Percentiles rank a stretch among this genome's conserved stretches.
Conservation (phyloP, 2,888 invertebrate species). For the Drosophila mercatorum region DNA sequence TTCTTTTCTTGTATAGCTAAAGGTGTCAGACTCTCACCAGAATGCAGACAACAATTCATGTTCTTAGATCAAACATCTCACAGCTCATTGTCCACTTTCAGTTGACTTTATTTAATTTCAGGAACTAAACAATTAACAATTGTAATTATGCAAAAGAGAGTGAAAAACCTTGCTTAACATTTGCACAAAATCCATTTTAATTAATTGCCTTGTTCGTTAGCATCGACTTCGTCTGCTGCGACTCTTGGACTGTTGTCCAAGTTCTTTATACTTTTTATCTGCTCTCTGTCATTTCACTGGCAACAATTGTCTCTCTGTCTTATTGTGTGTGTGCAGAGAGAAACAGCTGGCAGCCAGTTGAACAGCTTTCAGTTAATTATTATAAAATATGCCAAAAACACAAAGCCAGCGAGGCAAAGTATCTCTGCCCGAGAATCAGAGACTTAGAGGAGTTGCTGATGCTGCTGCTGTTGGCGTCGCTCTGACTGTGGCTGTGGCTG, state of each 20-base stretch:
- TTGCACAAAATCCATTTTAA: constrained; percentile 15
- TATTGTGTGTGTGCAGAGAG: background rate
- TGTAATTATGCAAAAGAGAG: background rate
- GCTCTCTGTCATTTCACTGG: constrained; percentile 2
- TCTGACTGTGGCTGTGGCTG: background rate
- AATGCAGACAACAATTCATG: too few species aligned
- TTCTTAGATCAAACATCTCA: background rate
- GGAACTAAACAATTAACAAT: constrained; percentile 8
- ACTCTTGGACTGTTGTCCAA: background rate
- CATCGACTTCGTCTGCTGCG: background rate
- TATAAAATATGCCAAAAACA: constrained; percentile 44
- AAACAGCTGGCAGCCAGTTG: constrained; percentile 16
- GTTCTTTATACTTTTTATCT: background rate
- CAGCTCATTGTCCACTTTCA: background rate
- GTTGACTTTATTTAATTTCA: background rate
- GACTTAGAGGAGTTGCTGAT: constrained; percentile 1
- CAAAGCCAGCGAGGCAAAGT: constrained; percentile 6
- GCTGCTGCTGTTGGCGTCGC: background rate
- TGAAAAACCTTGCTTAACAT: constrained; percentile 1
- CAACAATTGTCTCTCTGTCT: constrained; percentile 2
- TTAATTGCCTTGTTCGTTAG: constrained; percentile 18
- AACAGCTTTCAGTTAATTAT: constrained; percentile 60
- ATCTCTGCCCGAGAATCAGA: constrained; percentile 1
- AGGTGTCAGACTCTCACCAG: background rate
- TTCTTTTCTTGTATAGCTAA: background rate